Conservation (phyloP, 2,797 vertebrate species). For the Octomys mimax region DNA sequence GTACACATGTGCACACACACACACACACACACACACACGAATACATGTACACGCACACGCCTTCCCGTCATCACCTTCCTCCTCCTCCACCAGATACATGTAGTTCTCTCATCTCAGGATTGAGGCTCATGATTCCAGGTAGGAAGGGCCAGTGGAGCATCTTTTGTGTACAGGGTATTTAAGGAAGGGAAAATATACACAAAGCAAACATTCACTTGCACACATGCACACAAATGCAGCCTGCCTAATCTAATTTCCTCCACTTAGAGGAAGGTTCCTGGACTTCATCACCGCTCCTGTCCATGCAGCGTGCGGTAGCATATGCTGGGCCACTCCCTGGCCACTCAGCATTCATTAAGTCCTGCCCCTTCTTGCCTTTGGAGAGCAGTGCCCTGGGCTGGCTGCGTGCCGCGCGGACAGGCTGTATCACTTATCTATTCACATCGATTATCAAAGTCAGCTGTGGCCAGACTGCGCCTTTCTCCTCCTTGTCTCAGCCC, state of each 20-base stretch:
- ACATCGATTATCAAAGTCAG: constrained; percentile 92
- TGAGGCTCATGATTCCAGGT: neutral
- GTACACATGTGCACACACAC: neutral
- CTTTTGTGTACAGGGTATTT: neutral
- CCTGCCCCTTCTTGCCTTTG: constrained; percentile 90
- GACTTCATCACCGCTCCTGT: constrained; percentile 88
- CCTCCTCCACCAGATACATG: neutral
- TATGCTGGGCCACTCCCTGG: constrained; percentile 88
- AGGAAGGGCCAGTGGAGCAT: neutral
- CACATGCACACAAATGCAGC: constrained; percentile 58
- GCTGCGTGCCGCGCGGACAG: constrained; percentile 87
- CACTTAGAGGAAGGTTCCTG: constrained; percentile 83
- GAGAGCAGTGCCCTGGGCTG: constrained; percentile 87
- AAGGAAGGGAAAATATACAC: constrained; percentile 31
- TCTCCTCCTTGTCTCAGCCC: constrained; percentile 85
- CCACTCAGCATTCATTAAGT: constrained; percentile 91
- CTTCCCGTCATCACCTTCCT: neutral
- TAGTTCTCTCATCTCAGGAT: neutral
- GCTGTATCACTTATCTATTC: constrained; percentile 89
- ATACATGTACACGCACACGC: too few relatives aligned
- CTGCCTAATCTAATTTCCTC: constrained; percentile 85
- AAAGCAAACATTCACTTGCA: neutral
- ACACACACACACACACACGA: too few relatives aligned
- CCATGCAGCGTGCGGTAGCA: constrained; percentile 83
- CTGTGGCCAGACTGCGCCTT: constrained; percentile 88